Evolutionary conservation across 2,888 invertebrate genomes (phyloP).

Genomic region (Plebejus argus): DNA sequence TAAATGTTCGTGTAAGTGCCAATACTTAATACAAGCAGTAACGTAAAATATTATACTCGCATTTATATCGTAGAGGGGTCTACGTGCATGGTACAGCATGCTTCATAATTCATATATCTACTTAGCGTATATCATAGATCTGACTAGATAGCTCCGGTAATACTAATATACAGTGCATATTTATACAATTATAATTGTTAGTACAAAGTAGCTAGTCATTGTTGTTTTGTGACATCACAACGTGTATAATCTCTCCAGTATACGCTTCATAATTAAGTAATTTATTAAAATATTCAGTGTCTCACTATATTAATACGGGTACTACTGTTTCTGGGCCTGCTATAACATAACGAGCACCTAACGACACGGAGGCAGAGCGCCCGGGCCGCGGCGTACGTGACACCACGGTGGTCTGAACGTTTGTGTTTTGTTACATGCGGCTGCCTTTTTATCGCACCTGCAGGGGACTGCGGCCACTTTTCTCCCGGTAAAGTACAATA

Average conservation of each 20-base stretch:
- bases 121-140: constrained; percentile 57
- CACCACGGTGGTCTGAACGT: constrained; percentile 59
- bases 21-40: constrained; percentile 55
- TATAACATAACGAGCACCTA: constrained; percentile 16
- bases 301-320: constrained; percentile 19
- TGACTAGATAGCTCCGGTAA: constrained; percentile 47
- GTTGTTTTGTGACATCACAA: constrained; percentile 47
- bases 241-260: constrained; percentile 33
- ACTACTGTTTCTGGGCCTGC: background rate
- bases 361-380: background rate
- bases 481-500: constrained; percentile 86
- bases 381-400: constrained; percentile 1
- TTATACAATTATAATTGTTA: constrained; percentile 43
- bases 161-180: constrained; percentile 38
- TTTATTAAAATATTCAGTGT: constrained; percentile 19
- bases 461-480: constrained; percentile 84
- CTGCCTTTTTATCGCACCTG: constrained; percentile 80
- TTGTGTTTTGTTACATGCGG: constrained; percentile 82
- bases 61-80: constrained; percentile 49
- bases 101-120: constrained; percentile 60
- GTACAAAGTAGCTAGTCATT: constrained; percentile 76
- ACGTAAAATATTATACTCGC: constrained; percentile 52
- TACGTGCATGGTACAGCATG: constrained; percentile 70
- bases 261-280: constrained; percentile 30
- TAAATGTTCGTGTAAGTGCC: constrained; percentile 41